A percentile compares a stretch with the other conserved stretches of the same genome.
Conservation (phyloP, 2,113 vertebrate genomes). For the Phyllostomus discolor region DNA sequence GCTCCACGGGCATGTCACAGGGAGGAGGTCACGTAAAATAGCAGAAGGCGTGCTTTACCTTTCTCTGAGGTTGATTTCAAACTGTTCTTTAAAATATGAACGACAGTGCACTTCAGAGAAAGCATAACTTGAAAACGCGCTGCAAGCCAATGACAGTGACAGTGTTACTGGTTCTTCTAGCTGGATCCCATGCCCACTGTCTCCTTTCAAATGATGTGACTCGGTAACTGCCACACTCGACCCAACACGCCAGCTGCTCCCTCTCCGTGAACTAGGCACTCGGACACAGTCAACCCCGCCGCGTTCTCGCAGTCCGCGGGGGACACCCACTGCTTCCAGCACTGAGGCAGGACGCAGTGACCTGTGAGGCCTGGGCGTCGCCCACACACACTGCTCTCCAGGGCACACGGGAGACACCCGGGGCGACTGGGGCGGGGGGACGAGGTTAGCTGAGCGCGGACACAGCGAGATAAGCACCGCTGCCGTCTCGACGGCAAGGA, state of each 20-base stretch:
- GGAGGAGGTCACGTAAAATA: not conserved
- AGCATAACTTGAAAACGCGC: conserved; percentile 7
- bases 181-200: not conserved
- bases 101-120: not conserved
- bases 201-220: not conserved
- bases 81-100: conserved; percentile 22
- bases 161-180: not conserved
- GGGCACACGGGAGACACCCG: too few relatives aligned
- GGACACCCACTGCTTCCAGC: not conserved
- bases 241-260: not conserved
- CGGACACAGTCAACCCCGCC: not conserved
- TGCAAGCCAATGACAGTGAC: not conserved
- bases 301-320: not conserved
- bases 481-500: not conserved
- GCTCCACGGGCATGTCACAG: not conserved
- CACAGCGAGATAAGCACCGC: not conserved
- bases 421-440: too few relatives aligned
- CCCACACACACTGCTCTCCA: too few relatives aligned
- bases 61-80: conserved; percentile 32
- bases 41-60: not conserved
- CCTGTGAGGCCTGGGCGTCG: not conserved
- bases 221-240: not conserved
- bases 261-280: not conserved
- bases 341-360: not conserved
- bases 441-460: too few relatives aligned